Conservation (phyloP, 2,888 invertebrate genomes). For the Drosophila crucigera region DNA sequence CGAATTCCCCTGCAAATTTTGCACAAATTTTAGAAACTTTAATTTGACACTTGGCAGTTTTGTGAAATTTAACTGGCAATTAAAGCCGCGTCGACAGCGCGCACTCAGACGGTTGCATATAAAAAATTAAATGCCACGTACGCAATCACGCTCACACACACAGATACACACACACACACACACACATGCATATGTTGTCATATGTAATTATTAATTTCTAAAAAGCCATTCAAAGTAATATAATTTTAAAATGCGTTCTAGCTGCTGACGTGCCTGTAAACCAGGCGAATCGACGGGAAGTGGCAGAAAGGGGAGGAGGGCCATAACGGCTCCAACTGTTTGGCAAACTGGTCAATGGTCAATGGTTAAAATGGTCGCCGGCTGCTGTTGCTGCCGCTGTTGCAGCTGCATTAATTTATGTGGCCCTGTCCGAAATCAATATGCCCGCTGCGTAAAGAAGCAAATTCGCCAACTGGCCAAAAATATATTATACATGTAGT, state of each 20-base stretch:
- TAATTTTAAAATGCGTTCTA: constrained; percentile 71
- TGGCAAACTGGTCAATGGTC: constrained; percentile 47
- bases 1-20: background rate
- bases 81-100: constrained; percentile 48
- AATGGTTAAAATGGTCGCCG: constrained; percentile 36
- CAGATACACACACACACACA: constrained; percentile 2
- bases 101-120: constrained; percentile 40
- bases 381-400: constrained; percentile 37
- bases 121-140: constrained; percentile 75
- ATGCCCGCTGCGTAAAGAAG: constrained; percentile 62
- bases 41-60: constrained; percentile 33
- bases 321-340: constrained; percentile 8
- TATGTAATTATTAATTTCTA: constrained; percentile 81
- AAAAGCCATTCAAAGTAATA: constrained; percentile 82
- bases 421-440: constrained; percentile 63
- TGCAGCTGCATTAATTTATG: constrained; percentile 75
- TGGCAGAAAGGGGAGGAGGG: background rate
- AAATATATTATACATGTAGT: constrained; percentile 12
- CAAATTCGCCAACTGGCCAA: constrained; percentile 52
- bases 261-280: constrained; percentile 61
- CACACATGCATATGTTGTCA: constrained; percentile 52
- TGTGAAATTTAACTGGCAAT: constrained; percentile 46
- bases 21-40: constrained; percentile 10
- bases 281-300: background rate
- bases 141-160: constrained; percentile 33